Evolutionary conservation across 2,888 invertebrate species (phyloP), one percentile per base, ranked within the genome.

Genomic region (Baccha elongata): DNA sequence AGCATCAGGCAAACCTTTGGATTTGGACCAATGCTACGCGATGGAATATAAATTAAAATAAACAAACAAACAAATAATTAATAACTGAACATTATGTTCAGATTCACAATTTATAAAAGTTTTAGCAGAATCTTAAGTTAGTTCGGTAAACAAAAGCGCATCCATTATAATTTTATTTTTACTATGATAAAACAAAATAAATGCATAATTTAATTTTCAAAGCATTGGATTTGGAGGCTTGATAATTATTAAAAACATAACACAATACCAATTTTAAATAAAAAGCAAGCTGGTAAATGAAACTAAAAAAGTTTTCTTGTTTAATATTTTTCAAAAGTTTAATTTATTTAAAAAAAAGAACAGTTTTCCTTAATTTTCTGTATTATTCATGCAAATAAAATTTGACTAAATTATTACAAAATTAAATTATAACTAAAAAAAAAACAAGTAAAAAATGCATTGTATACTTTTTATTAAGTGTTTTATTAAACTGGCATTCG

Each of bases 1-100:
- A 94, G 97, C 86, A 98, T 99, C 90, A 98, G 97, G 75, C 89
- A 89, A 79, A 89, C 89, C 11, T 91, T 91, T 79, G 91, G 90
- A 48, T 91, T 90, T 81, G 91, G 90, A 29, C 85, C 87, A 55
- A 85, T 85, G 71, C 72, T 86, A 40, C 65, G 60, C 32, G 76
- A 75, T 48, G 81, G 81, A 58, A 62, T 81, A 52, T 80, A 80
- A 80, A 32, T 40, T 55, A 7, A 21, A 37, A 11, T 35, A 53
- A 21, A 32, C 0, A 29, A 53, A 23, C 3, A 6, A 55, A 50
- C 10, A 19, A 26, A 10, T 5, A 17, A 29, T 35, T 42, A n/a
- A 29, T 40, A 29, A 35, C 21, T 67, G 13, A 44, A 52, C n/a
- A n/a, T 6, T 23, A 37, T 21, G 55, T 37, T 79, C 52, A 73